phyloP scores from a whole-genome alignment of 2,113 vertebrate genomes.

The Sorex fumeus region DNA sequence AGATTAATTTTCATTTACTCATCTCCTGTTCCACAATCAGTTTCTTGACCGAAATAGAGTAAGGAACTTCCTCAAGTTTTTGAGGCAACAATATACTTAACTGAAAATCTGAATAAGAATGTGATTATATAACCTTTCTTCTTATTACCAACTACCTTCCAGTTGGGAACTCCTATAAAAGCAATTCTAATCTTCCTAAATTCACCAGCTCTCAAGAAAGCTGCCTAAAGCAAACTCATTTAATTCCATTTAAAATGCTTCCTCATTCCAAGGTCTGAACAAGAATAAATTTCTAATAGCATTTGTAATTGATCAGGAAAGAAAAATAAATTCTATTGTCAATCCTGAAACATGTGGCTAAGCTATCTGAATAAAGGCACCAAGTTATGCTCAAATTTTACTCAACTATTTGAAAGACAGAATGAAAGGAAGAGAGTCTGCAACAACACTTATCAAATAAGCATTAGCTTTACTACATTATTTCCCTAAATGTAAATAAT shows the following conservation, averaged over 20 bases:
- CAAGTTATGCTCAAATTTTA: neutral
- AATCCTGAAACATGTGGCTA: constrained; percentile 7
- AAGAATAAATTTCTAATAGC: constrained; percentile 69
- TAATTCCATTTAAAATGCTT: constrained; percentile 61
- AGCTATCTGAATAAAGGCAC: constrained; percentile 45
- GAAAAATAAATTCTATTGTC: constrained; percentile 64
- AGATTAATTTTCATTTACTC: constrained; percentile 60
- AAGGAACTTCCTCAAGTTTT: constrained; percentile 53
- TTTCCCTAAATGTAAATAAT: constrained; percentile 9
- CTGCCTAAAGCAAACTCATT: constrained; percentile 69
- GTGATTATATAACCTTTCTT: constrained; percentile 65
- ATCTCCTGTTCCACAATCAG: constrained; percentile 57
- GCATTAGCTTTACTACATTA: neutral
- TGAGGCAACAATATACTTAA: constrained; percentile 65
- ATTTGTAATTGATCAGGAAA: constrained; percentile 64
- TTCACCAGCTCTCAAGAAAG: constrained; percentile 66
- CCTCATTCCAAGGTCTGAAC: constrained; percentile 63
- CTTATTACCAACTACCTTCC: constrained; percentile 55
- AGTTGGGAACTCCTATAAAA: constrained; percentile 66
- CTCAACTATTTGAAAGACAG: constrained; percentile 43
- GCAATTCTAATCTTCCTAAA: constrained; percentile 72
- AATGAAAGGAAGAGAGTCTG: constrained; percentile 29
- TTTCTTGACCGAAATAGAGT: constrained; percentile 56
- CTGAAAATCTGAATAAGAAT: constrained; percentile 68
- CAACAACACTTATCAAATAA: neutral